These are phyloP conservation scores for Coelinius sp. DNA, from an alignment of 2,888 invertebrate species.

Conservation along the genomic window DNA sequence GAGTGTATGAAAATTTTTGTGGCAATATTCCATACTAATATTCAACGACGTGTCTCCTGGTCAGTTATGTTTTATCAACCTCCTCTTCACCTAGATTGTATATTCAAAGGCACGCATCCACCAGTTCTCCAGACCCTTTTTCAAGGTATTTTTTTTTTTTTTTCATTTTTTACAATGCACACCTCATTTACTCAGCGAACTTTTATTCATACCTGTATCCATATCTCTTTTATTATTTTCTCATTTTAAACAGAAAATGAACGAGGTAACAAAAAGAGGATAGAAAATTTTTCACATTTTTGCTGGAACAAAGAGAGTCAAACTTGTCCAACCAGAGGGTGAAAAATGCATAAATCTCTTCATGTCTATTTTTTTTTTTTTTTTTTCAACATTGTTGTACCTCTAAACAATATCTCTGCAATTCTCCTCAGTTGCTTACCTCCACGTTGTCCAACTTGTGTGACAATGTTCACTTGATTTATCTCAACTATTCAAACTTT, in stretches of 20 bases:
- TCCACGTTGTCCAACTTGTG: conserved; percentile 45
- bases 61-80: conserved; percentile 27
- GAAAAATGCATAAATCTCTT: conserved; percentile 4
- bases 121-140: not conserved
- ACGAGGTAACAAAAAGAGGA: not conserved
- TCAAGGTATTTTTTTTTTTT: not conserved
- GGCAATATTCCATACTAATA: conserved; percentile 23
- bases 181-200: conserved; percentile 6
- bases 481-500: not conserved
- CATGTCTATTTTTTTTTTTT: not conserved
- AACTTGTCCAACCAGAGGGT: conserved; percentile 16
- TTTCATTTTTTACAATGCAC: conserved; percentile 13
- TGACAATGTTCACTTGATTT: conserved; percentile 21
- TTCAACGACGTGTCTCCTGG: conserved; percentile 28
- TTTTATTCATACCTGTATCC: conserved; percentile 22
- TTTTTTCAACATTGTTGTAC: not conserved
- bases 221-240: conserved; percentile 7
- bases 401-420: conserved; percentile 8
- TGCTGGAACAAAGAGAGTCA: not conserved
- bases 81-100: not conserved
- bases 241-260: not conserved
- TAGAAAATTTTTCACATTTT: not conserved
- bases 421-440: conserved; percentile 41
- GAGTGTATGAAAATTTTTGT: conserved; percentile 7
- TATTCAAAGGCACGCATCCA: not conserved